These are phyloP conservation scores for Phyto melanocephala DNA, from an alignment of 2,888 invertebrate species.

Conservation along the genomic window DNA sequence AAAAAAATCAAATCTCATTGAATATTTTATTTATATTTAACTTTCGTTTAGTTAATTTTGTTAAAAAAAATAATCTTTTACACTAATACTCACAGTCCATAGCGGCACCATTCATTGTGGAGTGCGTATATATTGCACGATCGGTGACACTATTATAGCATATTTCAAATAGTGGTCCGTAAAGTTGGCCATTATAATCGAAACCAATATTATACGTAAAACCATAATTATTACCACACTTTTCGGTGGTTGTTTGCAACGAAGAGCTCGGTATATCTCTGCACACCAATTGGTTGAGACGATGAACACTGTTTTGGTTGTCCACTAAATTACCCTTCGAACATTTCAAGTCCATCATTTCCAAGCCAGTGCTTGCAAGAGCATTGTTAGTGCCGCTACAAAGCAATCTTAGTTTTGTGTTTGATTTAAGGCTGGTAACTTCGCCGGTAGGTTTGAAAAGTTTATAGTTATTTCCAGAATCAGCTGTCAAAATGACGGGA, in stretches of 20 bases:
- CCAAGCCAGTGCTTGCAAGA: slow-evolving; percentile 41
- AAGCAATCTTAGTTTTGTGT: slow-evolving; percentile 64
- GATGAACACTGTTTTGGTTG: slow-evolving; percentile 44
- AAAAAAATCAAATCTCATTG: no score
- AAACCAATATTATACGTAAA: slow-evolving; percentile 69
- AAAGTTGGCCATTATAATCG: slow-evolving; percentile 46
- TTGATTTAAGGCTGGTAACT: slow-evolving; percentile 58
- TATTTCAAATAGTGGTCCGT: slow-evolving; percentile 54
- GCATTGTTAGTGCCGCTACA: slow-evolving; percentile 70
- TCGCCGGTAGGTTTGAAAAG: slow-evolving; percentile 68
- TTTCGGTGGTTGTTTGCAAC: slow-evolving; percentile 68
- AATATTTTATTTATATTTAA: no score
- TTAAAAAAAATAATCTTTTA: no score
- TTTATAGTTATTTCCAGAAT: slow-evolving; percentile 16
- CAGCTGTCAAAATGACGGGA: slow-evolving; percentile 34
- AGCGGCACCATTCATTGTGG: slow-evolving; percentile 76
- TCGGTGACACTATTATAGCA: slow-evolving; percentile 68
- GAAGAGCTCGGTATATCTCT: slow-evolving; percentile 66
- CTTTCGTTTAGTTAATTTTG: no score
- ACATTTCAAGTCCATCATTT: slow-evolving; percentile 61
- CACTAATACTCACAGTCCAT: slow-evolving; percentile 77
- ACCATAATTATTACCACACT: slow-evolving; percentile 68
- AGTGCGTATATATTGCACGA: slow-evolving; percentile 74
- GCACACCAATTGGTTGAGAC: slow-evolving; percentile 55
- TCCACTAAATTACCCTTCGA: slow-evolving; percentile 44